A percentile compares a stretch with the other conserved stretches of the same genome.
phyloP scores from a whole-genome alignment of 2,797 vertebrate species.

The Avahi laniger region DNA sequence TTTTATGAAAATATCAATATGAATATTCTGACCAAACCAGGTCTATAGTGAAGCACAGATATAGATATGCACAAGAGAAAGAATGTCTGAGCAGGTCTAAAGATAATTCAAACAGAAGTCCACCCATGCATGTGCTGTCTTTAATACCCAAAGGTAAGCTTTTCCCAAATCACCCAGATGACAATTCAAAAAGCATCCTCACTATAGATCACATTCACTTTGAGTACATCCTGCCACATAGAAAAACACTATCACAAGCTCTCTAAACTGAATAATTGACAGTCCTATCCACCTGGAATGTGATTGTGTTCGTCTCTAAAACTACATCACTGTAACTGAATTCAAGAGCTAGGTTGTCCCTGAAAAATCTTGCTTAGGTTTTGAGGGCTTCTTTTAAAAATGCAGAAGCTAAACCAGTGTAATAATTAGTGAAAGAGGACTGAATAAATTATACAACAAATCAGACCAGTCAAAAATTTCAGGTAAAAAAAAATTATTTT shows the following conservation, averaged over 20 bases:
- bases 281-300: not conserved
- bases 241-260: slow-evolving; percentile 7
- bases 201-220: not conserved
- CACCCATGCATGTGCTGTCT: not conserved
- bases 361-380: not conserved
- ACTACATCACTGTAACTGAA: not conserved
- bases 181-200: slow-evolving; percentile 22
- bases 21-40: not conserved
- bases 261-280: not conserved
- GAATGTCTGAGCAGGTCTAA: not conserved
- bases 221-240: not conserved
- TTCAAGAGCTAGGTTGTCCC: slow-evolving; percentile 3
- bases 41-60: not conserved
- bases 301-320: slow-evolving; percentile 1
- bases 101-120: slow-evolving; percentile 9
- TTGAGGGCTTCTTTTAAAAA: slow-evolving; percentile 4
- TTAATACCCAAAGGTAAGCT: not conserved
- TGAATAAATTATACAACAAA: not conserved
- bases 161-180: not conserved
- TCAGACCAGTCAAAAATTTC: not conserved
- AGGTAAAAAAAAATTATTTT: not conserved
- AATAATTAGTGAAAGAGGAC: not conserved
- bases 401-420: not conserved
- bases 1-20: not conserved
- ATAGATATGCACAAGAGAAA: not conserved